phyloP scores from a whole-genome alignment of 2,888 invertebrate genomes.

The Elmis aenea region DNA sequence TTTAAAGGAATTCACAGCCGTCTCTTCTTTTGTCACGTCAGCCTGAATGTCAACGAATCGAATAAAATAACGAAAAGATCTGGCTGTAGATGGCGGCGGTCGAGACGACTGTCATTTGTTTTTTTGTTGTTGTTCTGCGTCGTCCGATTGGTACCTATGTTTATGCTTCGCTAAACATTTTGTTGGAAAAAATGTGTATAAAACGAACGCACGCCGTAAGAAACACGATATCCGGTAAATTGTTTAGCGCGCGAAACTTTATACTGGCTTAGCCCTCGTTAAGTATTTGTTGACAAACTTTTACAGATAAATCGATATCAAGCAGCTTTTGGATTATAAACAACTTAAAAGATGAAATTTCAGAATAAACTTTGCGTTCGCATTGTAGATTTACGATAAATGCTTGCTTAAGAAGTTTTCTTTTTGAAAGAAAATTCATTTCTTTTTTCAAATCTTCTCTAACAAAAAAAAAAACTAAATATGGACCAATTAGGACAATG shows the following conservation, averaged over 20 bases:
- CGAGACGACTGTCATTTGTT: constrained; percentile 6
- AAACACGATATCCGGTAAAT: constrained; percentile 18
- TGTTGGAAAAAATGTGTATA: neutral
- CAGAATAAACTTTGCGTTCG: no score
- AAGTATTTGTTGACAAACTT: constrained; percentile 14
- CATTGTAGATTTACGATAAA: no score
- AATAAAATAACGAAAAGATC: constrained; percentile 14
- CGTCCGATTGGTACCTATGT: constrained; percentile 1
- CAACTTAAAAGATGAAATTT: constrained; percentile 12
- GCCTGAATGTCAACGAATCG: constrained; percentile 11
- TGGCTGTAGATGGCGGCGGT: constrained; percentile 11
- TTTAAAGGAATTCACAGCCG: constrained; percentile 31
- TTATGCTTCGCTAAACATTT: constrained; percentile 5
- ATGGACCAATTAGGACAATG: no score
- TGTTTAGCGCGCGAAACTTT: constrained; percentile 12
- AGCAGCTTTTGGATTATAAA: constrained; percentile 11
- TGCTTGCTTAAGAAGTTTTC: no score
- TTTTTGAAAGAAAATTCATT: no score
- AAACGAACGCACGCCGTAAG: constrained; percentile 5
- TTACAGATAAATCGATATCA: constrained; percentile 13
- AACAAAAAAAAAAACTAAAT: no score
- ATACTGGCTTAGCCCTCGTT: constrained; percentile 10
- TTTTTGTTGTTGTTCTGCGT: constrained; percentile 3
- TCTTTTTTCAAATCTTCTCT: no score
- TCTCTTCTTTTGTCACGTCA: constrained; percentile 18